Conservation (phyloP, 2,113 vertebrate species). For the Toxotes jaculatrix region DNA sequence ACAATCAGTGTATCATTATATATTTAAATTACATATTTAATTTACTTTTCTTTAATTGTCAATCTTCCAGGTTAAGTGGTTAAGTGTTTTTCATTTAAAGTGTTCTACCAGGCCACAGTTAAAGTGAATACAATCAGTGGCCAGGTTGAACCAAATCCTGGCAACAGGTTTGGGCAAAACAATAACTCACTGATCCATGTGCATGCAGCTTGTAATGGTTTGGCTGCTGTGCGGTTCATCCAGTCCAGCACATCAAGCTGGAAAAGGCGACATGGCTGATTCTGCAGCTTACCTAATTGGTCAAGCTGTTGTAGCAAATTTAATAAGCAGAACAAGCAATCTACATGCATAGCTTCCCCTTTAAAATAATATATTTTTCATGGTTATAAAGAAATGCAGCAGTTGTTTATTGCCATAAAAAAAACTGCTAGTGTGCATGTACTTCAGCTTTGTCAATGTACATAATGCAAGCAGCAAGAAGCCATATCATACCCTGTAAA, state of each 20-base stretch:
- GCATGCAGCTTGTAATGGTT: slow-evolving; percentile 29
- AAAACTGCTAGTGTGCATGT: background rate
- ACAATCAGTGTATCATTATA: background rate
- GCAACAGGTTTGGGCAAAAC: slow-evolving; percentile 41
- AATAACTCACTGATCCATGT: slow-evolving; percentile 48
- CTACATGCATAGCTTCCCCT: background rate
- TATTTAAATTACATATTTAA: background rate
- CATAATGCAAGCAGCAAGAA: background rate
- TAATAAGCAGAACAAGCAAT: slow-evolving; percentile 30
- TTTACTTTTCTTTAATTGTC: background rate
- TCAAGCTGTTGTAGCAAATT: slow-evolving; percentile 55
- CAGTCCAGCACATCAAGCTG: slow-evolving; percentile 44
- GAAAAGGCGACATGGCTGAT: slow-evolving; percentile 46
- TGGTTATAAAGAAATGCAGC: slow-evolving; percentile 9
- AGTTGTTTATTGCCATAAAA: slow-evolving; percentile 1
- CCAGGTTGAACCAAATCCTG: slow-evolving; percentile 13
- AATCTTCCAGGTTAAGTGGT: background rate
- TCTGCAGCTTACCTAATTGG: slow-evolving; percentile 53
- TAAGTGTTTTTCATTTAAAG: background rate
- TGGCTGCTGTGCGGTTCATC: slow-evolving; percentile 27
- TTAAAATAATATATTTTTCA: background rate
- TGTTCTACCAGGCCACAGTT: background rate
- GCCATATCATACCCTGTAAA: background rate
- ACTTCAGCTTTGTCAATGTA: background rate
- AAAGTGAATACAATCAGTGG: slow-evolving; percentile 6